Evolutionary conservation across 2,888 invertebrate genomes (phyloP).

Genomic region (Andricus curvator): DNA sequence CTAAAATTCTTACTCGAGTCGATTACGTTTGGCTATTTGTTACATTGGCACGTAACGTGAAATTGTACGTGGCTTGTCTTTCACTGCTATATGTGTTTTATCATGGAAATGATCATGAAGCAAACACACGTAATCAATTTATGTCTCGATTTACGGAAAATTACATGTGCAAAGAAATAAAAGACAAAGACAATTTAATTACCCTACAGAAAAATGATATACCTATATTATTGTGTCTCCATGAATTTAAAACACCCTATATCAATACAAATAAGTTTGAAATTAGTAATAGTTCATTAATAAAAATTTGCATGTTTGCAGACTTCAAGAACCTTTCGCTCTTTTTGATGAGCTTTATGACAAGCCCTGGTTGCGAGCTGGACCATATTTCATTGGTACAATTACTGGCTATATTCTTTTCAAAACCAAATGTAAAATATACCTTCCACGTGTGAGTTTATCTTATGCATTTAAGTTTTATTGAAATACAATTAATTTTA

Average conservation of each 20-base stretch:
- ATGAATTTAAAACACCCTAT: background rate
- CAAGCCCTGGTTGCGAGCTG: constrained; percentile 91
- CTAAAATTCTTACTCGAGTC: background rate
- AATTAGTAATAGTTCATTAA: background rate
- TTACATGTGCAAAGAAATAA: background rate
- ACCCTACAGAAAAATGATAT: background rate
- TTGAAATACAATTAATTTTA: no score
- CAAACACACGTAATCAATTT: no score
- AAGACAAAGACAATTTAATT: background rate
- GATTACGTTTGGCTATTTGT: background rate
- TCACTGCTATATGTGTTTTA: background rate
- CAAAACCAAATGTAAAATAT: constrained; percentile 84
- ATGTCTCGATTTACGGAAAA: background rate
- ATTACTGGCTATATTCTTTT: constrained; percentile 86
- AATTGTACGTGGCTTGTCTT: background rate
- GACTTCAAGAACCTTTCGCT: constrained; percentile 90
- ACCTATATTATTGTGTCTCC: no score
- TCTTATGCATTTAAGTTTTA: background rate
- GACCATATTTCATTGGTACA: constrained; percentile 90
- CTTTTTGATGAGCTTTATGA: constrained; percentile 91
- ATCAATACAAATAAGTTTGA: background rate
- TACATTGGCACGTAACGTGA: background rate
- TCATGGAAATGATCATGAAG: background rate
- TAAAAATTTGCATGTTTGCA: constrained; percentile 44
- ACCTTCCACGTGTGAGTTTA: constrained; percentile 68